These are phyloP conservation scores for Condylostylus longicornis DNA, from an alignment of 1,140 invertebrate genomes.

Conservation along the genomic window DNA sequence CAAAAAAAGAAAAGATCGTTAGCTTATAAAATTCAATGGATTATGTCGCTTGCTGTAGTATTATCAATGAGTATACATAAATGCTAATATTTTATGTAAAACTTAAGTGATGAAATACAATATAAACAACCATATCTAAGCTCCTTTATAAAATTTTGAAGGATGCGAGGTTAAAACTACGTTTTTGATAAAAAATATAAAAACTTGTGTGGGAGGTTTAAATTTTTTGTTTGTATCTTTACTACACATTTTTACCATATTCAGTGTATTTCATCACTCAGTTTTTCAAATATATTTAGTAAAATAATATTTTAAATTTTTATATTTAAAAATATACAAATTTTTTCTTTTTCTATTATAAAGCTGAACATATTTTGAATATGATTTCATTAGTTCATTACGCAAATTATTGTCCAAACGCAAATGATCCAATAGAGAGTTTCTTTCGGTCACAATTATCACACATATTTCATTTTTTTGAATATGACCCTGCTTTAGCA, in stretches of 20 bases:
- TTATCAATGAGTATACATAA: slow-evolving; percentile 22
- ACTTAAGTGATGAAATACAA: not conserved
- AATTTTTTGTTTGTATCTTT: too few relatives aligned
- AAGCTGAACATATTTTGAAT: slow-evolving; percentile 25
- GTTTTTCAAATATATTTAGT: not conserved
- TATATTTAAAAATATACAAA: too few relatives aligned
- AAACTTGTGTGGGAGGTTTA: too few relatives aligned
- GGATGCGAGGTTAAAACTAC: too few relatives aligned
- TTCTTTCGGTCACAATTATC: slow-evolving; percentile 21
- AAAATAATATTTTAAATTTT: not conserved
- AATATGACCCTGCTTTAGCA: slow-evolving; percentile 15
- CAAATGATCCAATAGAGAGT: slow-evolving; percentile 20
- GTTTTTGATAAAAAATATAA: too few relatives aligned
- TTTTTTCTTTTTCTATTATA: slow-evolving; percentile 2
- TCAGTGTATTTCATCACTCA: not conserved
- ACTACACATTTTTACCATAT: too few relatives aligned
- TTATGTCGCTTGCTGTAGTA: slow-evolving; percentile 24
- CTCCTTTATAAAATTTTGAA: too few relatives aligned
- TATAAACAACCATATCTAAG: too few relatives aligned
- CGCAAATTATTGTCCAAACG: slow-evolving; percentile 16
- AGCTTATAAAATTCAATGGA: slow-evolving; percentile 21
- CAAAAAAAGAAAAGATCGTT: slow-evolving; percentile 19
- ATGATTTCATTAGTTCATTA: slow-evolving; percentile 21
- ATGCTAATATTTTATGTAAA: not conserved
- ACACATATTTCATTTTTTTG: slow-evolving; percentile 18